Evolutionary conservation across 2,888 invertebrate genomes (phyloP).

Genomic region (Sthenelais limicola): DNA sequence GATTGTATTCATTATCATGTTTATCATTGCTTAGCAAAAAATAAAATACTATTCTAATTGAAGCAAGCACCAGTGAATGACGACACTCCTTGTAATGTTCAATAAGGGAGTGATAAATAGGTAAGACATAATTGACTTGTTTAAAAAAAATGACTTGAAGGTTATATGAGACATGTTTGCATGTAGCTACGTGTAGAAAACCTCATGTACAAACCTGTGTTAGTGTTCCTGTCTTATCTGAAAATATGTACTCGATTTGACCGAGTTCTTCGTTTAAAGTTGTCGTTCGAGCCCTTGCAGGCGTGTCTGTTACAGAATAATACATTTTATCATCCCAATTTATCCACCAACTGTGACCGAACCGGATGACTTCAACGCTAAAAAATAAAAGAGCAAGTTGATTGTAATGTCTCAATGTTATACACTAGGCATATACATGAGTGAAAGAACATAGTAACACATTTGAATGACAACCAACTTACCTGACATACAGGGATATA

Average conservation of each 20-base stretch:
- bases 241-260: constrained; percentile 99
- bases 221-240: constrained; percentile 98
- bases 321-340: constrained; percentile 99
- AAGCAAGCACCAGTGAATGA: not conserved
- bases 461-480: constrained; percentile 17
- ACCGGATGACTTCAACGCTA: constrained; percentile 91
- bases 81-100: not conserved
- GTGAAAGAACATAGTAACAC: not conserved
- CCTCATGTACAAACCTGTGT: constrained; percentile 79
- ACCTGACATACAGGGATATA: constrained; percentile 55
- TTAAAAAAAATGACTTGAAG: too few species aligned
- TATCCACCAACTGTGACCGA: constrained; percentile 97
- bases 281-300: constrained; percentile 94
- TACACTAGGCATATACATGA: not conserved
- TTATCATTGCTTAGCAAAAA: too few species aligned
- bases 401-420: too few species aligned
- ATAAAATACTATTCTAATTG: too few species aligned
- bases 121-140: not conserved
- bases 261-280: constrained; percentile 98
- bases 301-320: constrained; percentile 85
- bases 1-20: not conserved
- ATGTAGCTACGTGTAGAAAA: too few species aligned
- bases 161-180: too few species aligned
- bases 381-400: too few species aligned
- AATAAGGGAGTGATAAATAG: not conserved